These are phyloP conservation scores for Diarsia rubi DNA, from an alignment of 2,888 invertebrate genomes.

Conservation along the genomic window DNA sequence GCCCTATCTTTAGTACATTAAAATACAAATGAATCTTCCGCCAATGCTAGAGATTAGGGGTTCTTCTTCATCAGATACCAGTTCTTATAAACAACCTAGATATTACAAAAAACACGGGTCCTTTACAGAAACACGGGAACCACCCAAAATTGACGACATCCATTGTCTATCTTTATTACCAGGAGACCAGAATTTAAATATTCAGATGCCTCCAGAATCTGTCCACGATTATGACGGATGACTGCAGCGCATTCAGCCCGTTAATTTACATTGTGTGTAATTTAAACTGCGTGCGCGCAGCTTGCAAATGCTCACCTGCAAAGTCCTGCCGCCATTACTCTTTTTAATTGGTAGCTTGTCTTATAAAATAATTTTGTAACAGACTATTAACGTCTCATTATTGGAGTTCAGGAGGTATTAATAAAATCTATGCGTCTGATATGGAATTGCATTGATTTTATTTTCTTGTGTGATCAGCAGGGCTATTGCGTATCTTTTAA, in stretches of 20 bases:
- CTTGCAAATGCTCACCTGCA: conserved; percentile 78
- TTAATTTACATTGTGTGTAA: conserved; percentile 70
- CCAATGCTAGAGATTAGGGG: neutral
- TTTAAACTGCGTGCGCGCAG: conserved; percentile 71
- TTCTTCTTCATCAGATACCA: neutral
- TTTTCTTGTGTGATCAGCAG: conserved; percentile 10
- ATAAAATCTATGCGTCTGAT: conserved; percentile 50
- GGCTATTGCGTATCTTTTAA: no score
- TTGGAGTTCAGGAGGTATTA: conserved; percentile 46
- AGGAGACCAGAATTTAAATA: conserved; percentile 24
- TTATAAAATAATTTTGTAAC: conserved; percentile 65
- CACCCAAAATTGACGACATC: neutral
- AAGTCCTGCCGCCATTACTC: conserved; percentile 70
- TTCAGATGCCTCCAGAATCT: conserved; percentile 34
- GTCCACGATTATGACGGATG: conserved; percentile 64
- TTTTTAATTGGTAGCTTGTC: conserved; percentile 74
- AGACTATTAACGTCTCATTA: conserved; percentile 65
- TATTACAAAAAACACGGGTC: neutral
- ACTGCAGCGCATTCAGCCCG: conserved; percentile 48
- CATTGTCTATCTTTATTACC: conserved; percentile 26
- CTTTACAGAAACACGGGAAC: neutral
- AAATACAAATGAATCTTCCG: neutral
- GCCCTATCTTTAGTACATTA: neutral
- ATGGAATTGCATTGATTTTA: conserved; percentile 42
- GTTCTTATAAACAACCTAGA: neutral